Conservation (phyloP, 2,888 invertebrate genomes). For the Polymixis lichenea region DNA sequence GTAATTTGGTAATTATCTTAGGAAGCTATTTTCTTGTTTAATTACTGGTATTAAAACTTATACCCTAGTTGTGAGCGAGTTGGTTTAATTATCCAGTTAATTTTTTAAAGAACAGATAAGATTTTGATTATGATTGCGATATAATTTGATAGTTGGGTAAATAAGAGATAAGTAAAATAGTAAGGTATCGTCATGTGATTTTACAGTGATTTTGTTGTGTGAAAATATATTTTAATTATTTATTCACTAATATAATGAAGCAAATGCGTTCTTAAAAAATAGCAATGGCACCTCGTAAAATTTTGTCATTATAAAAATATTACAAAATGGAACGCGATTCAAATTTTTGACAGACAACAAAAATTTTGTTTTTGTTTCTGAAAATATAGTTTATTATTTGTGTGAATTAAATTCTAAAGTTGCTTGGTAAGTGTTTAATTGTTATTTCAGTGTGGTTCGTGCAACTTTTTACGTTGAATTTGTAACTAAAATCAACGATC, state of each 20-base stretch:
- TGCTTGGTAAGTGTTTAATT: conserved; percentile 17
- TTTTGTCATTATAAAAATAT: neutral
- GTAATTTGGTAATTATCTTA: conserved; percentile 32
- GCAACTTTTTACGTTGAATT: neutral
- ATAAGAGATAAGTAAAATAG: conserved; percentile 15
- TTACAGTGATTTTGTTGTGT: neutral
- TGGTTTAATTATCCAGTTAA: neutral
- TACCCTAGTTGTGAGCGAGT: neutral
- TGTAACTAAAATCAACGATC: neutral
- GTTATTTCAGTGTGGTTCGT: conserved; percentile 3
- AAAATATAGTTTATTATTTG: neutral
- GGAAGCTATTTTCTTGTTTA: conserved; percentile 36
- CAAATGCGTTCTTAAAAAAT: neutral
- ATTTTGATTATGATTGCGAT: conserved; percentile 44
- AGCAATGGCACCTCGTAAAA: neutral
- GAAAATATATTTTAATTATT: conserved; percentile 8
- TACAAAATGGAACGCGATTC: conserved; percentile 6
- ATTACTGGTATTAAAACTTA: neutral
- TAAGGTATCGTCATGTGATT: neutral
- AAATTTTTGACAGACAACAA: conserved; percentile 12
- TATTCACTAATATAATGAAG: neutral
- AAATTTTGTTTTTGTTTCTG: conserved; percentile 18
- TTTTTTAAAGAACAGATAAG: conserved; percentile 11
- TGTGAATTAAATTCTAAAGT: neutral
- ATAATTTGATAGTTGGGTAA: conserved; percentile 5